Evolutionary conservation across 2,888 invertebrate genomes (phyloP).

Genomic region (Ceratothoa steindachneri): DNA sequence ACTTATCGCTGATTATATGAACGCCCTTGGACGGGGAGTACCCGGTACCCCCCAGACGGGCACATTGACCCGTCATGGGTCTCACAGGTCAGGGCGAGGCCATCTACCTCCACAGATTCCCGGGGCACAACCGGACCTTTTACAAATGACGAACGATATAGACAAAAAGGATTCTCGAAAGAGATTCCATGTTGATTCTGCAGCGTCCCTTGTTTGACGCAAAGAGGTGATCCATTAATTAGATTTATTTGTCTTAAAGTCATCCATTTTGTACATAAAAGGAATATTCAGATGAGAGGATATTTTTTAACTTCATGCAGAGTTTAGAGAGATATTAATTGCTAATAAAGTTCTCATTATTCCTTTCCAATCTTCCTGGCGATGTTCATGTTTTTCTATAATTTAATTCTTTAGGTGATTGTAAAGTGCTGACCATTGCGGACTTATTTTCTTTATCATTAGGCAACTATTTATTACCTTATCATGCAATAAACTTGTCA

Average conservation of each 20-base stretch:
- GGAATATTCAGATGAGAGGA: not conserved
- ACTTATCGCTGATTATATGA: constrained; percentile 90
- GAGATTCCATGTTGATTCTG: constrained; percentile 30
- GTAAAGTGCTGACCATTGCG: too few species aligned
- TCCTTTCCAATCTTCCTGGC: too few species aligned
- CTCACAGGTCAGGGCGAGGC: constrained; percentile 32
- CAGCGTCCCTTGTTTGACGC: not conserved
- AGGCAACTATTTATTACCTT: not conserved
- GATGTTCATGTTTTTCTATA: too few species aligned
- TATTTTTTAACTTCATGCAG: not conserved
- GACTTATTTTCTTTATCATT: not conserved
- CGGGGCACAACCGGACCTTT: constrained; percentile 33
- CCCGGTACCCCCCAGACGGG: constrained; percentile 47
- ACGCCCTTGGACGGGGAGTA: constrained; percentile 61
- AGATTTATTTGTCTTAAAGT: not conserved
- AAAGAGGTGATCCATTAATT: not conserved
- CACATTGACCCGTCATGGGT: constrained; percentile 46
- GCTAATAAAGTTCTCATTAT: too few species aligned
- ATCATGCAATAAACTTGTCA: not conserved
- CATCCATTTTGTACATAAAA: not conserved
- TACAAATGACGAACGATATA: constrained; percentile 45
- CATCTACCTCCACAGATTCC: constrained; percentile 25
- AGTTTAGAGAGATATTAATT: not conserved
- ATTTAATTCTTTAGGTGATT: too few species aligned
- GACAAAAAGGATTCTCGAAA: constrained; percentile 42